A percentile compares a stretch with the other conserved stretches of the same genome.
These are phyloP conservation scores for Orthonychiurus folsomi DNA, from an alignment of 2,888 invertebrate species.

Conservation along the genomic window DNA sequence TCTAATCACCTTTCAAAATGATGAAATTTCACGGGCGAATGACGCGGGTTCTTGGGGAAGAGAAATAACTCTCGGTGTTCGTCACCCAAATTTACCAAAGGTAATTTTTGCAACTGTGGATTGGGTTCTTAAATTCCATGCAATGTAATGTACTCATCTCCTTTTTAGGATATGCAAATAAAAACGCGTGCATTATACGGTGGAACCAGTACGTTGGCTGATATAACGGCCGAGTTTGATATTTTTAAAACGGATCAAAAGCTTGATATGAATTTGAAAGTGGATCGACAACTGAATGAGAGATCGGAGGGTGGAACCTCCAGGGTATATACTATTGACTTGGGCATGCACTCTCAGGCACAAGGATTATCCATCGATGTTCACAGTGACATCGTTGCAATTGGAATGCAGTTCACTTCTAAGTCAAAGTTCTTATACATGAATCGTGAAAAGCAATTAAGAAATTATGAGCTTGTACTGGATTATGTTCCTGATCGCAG, in stretches of 20 bases:
- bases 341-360: background rate
- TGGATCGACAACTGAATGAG: background rate
- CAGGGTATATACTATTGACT: too few relatives aligned
- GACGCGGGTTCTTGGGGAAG: background rate
- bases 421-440: slow-evolving; percentile 7
- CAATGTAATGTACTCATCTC: too few relatives aligned
- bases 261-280: background rate
- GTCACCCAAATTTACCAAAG: slow-evolving; percentile 2
- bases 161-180: background rate
- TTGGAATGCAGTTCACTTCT: background rate
- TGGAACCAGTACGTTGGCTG: background rate
- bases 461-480: slow-evolving; percentile 10
- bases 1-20: background rate
- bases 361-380: background rate
- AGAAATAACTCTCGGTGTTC: background rate
- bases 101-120: background rate
- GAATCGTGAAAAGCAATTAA: slow-evolving; percentile 9
- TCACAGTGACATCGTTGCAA: background rate
- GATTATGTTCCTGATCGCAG: slow-evolving; percentile 11
- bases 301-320: background rate
- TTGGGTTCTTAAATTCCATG: background rate
- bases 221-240: background rate
- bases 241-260: background rate
- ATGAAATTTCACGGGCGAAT: background rate
- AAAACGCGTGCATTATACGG: background rate